Base-by-base conservation (phyloP, 1,140 invertebrate species). In the Aphelenchoides besseyi region DNA sequence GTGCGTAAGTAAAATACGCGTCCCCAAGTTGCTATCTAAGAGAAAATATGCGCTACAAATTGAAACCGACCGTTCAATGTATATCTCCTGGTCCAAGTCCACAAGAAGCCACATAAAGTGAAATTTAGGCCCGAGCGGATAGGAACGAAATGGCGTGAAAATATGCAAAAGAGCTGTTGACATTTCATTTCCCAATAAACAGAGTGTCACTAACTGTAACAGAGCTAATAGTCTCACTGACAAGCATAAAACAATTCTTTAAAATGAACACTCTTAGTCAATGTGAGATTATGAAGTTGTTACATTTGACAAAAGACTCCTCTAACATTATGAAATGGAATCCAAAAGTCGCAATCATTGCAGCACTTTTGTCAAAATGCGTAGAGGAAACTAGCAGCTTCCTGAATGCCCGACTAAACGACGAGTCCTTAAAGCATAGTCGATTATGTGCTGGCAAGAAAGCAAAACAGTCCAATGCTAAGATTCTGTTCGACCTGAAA, bases 121-220 rank as follows among this genome's bases (percentile, higher is more conserved):
- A 48, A 48, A 48, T 48, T 48, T 48, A 48, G 12, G 41, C 41
- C 41, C 41, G 41, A n/a, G 12, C 41, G 41, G 41, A 48, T 16
- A 48, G 41, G 41, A 12, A 23, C 41, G 23, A 48, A 48, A 48
- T 48, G 41, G 41, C 41, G 41, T 48, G 41, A 48, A n/a, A 48
- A 48, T 48, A 48, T 48, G 41, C 41, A 48, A 48, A 48, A 48
- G 41, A 48, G 41, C 41, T 48, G n/a, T n/a, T n/a, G 41, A 48
- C 41, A 48, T 48, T 48, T 48, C 41, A 48, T 48, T 48, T 48
- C 41, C 41, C 23, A 48, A 48, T 48, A 23, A 48, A 48, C 41
- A 48, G 12, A 12, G 41, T 48, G 41, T 48, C 41, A 48, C 41
- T 48, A 48, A 23, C 41, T 23, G 41, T 23, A 12, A 23, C 41